Evolutionary conservation across 1,140 invertebrate genomes (phyloP), one percentile per base, ranked within the genome.

Genomic region (Scaptodrosophila lebanonensis): DNA sequence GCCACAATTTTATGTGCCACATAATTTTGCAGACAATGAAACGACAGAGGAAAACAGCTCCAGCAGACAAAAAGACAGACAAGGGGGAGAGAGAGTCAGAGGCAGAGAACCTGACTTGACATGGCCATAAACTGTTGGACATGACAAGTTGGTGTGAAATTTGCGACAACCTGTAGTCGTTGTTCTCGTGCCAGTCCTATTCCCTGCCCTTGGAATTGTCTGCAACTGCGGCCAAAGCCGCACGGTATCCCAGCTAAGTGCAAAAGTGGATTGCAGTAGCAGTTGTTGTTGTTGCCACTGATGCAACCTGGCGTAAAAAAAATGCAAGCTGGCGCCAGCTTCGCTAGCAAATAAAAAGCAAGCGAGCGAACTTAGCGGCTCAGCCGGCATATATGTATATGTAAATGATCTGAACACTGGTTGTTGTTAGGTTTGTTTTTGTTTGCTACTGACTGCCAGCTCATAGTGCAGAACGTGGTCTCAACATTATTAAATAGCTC

Each of bases 61-160:
- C 3, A 9, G 3, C 3, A 13, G 8, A 13, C 32, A 33, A 3
- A 33, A 11, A 9, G 30, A n/a, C 42, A 45, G 43, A 33, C 42
- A 48, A 8, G 13, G 20, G 27, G 35, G 5, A 22, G 20, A 42
- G 33, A 11, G n/a, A 25, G 36, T 39, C 25, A 52, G 13, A 25
- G n/a, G 4, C 15, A n/a, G 40, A 51, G 20, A n/a, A n/a, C n/a
- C n/a, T n/a, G n/a, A n/a, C 33, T 35, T 82, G 69, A 79, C 73
- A 82, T 65, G 63, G 40, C 62, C 69, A 82, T 82, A 71, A 82
- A 82, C 75, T 82, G 66, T 82, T 69, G 75, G 76, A 82, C 75
- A 82, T 82, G 75, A 82, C 75, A 75, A 82, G 66, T 82, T 82
- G 76, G 61, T 82, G 75, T 69, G 69, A 82, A 69, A 82, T 73